Percentiles rank a stretch among this genome's conserved stretches.
These are phyloP conservation scores for Mustela lutreola DNA, from an alignment of 2,113 vertebrate species.

Conservation along the genomic window DNA sequence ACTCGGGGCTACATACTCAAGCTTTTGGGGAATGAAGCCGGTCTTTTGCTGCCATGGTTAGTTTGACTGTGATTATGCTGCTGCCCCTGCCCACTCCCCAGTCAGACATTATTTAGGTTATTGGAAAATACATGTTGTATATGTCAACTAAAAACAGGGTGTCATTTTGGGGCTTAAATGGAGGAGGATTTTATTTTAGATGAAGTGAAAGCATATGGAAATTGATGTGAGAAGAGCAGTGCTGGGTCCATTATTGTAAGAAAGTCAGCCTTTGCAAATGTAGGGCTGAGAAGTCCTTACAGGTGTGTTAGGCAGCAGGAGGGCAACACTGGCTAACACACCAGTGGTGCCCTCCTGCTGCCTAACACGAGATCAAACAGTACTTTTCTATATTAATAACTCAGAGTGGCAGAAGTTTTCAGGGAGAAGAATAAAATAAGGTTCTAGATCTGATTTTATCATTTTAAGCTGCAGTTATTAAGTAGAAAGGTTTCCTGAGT, in stretches of 20 bases:
- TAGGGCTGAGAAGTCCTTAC: not conserved
- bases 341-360: no score
- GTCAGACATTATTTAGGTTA: slow-evolving; percentile 49
- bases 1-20: not conserved
- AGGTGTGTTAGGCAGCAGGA: not conserved
- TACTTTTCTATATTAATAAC: slow-evolving; percentile 27
- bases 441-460: slow-evolving; percentile 34
- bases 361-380: not conserved
- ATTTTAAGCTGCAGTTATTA: slow-evolving; percentile 22
- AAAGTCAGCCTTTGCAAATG: slow-evolving; percentile 2
- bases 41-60: not conserved
- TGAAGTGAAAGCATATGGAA: slow-evolving; percentile 60
- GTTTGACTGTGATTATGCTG: not conserved
- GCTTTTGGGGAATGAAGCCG: not conserved
- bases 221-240: slow-evolving; percentile 39
- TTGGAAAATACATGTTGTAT: slow-evolving; percentile 64
- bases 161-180: slow-evolving; percentile 37
- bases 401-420: not conserved
- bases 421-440: slow-evolving; percentile 47
- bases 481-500: slow-evolving; percentile 37
- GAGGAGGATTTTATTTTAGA: slow-evolving; percentile 56
- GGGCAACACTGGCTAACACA: not conserved
- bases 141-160: slow-evolving; percentile 58
- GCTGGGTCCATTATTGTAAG: not conserved
- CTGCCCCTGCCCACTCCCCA: not conserved